phyloP scores from a whole-genome alignment of 1,140 invertebrate species.

The Tetranychus urticae region DNA sequence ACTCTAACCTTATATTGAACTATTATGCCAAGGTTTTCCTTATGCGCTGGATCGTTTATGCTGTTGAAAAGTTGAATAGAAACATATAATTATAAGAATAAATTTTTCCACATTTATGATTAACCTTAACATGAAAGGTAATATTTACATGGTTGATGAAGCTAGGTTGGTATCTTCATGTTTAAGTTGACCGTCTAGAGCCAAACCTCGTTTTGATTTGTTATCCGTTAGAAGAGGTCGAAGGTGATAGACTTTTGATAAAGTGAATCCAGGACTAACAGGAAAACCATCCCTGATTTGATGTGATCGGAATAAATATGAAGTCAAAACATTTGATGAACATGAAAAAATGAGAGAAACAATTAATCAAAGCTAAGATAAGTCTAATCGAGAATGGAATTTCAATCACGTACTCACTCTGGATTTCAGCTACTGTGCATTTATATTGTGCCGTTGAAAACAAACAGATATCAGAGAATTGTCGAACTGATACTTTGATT shows the following conservation, averaged over 20 bases:
- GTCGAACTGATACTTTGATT: constrained; percentile 89
- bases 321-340: constrained; percentile 9
- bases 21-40: constrained; percentile 91
- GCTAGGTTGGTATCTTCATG: constrained; percentile 99
- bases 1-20: constrained; percentile 98
- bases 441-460: constrained; percentile 98
- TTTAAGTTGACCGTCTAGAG: constrained; percentile 92
- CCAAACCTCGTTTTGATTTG: constrained; percentile 94
- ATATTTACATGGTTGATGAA: constrained; percentile 70
- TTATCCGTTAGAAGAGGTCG: constrained; percentile 87
- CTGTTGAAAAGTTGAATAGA: constrained; percentile 22
- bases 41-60: constrained; percentile 59
- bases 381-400: not conserved
- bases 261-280: constrained; percentile 82
- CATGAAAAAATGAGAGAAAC: not conserved
- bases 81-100: constrained; percentile 4
- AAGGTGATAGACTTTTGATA: constrained; percentile 91
- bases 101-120: not conserved
- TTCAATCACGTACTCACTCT: constrained; percentile 65
- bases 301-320: not conserved
- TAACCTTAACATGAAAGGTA: constrained; percentile 12
- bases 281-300: constrained; percentile 70
- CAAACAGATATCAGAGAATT: constrained; percentile 95
- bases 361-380: not conserved
- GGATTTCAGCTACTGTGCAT: constrained; percentile 86